Base-by-base conservation (phyloP, 2,888 invertebrate species). In the Dione juno region DNA sequence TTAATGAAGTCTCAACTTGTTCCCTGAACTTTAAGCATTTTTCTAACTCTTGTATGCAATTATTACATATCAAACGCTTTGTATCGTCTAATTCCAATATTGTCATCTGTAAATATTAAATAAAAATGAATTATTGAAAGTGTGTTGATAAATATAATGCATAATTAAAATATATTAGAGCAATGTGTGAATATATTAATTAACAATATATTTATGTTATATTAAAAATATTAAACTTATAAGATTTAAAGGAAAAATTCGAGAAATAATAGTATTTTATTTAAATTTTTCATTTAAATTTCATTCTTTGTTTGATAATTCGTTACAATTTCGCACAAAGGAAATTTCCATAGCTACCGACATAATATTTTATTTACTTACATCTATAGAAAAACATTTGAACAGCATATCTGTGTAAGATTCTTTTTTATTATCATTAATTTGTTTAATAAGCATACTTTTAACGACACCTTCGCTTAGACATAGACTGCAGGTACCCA, bases 401-500 rank as follows among this genome's bases (percentile, higher is more conserved):
- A 84, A 67, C 68, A 93, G 75, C 86, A 91, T 89, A 73, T 90
- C 88, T 0, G 84, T 77, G 71, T 88, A 92, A 7, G 84, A 79
- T 78, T 88, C 88, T 0, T 77, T 72, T 41, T 73, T 80, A 48
- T 84, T 87, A 75, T 83, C 81, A 74, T 81, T 77, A 74, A 79
- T 78, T 70, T 87, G 78, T 2, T 78, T 80, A 14, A 86, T 69
- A 48, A 92, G 75, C 90, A 93, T 90, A 86, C 89, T 93, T 73
- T 87, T 86, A 9, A 91, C 91, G 28, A 85, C 83, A 16, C 90
- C 91, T 76, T 89, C 88, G 50, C 82, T 85, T 43, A 90, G 75
- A 80, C 93, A 93, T 74, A 92, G 85, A 82, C 87, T 92, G 75
- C 93, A 93, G 54, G 86, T 80, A 58, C 93, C 93, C 48, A 90